Percentiles rank a stretch among this genome's conserved stretches.
Evolutionary conservation across 2,888 invertebrate genomes (phyloP).

Genomic region (Cheiracanthium punctorium): DNA sequence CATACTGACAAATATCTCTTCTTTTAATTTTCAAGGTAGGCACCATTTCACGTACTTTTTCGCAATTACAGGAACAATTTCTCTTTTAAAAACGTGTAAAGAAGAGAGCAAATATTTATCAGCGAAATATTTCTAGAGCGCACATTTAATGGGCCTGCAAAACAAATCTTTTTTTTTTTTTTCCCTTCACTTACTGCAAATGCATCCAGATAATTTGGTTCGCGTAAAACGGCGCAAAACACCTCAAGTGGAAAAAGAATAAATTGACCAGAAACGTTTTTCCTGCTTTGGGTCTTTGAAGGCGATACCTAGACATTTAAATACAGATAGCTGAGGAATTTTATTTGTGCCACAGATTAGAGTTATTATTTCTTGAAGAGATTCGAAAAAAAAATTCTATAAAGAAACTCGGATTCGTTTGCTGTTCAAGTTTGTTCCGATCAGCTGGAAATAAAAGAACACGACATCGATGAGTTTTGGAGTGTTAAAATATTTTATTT

Average conservation of each 20-base stretch:
- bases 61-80: no score
- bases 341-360: not conserved
- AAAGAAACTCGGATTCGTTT: not conserved
- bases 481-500: no score
- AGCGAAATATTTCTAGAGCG: not conserved
- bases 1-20: no score
- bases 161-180: not conserved
- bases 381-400: not conserved
- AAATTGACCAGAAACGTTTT: constrained; percentile 15
- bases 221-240: constrained; percentile 5
- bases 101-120: not conserved
- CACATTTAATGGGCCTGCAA: not conserved
- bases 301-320: not conserved
- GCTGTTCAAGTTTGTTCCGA: no score
- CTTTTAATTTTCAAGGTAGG: no score
- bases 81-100: no score
- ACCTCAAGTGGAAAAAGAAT: constrained; percentile 3
- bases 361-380: not conserved
- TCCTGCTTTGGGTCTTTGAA: not conserved
- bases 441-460: no score
- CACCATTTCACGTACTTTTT: no score
- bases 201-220: constrained; percentile 12
- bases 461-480: no score
- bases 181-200: not conserved
- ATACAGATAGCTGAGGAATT: not conserved